phyloP scores from a whole-genome alignment of 2,888 invertebrate species.

The Heliconius charithonia region DNA sequence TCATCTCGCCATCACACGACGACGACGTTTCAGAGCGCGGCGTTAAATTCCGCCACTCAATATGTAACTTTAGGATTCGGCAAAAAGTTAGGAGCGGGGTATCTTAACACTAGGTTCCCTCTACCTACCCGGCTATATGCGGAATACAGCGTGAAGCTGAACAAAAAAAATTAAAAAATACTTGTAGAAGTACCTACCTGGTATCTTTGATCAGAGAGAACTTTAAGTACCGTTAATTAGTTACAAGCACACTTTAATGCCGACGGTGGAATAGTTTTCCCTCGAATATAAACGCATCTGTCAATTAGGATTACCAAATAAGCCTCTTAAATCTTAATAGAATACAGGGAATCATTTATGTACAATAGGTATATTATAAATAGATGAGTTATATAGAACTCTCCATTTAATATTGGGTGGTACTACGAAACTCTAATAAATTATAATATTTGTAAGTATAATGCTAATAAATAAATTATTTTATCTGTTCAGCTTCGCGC shows the following conservation, averaged over 20 bases:
- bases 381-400: neutral
- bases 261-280: slow-evolving; percentile 6
- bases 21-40: no score
- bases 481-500: no score
- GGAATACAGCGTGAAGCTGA: no score
- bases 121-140: neutral
- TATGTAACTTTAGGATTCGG: no score
- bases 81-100: no score
- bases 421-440: neutral
- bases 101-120: no score
- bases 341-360: neutral
- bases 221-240: neutral
- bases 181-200: neutral
- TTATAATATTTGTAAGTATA: no score
- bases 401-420: neutral
- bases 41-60: no score
- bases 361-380: neutral
- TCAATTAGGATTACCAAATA: slow-evolving; percentile 25
- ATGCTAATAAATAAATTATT: no score
- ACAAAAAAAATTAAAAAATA: neutral
- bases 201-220: no score
- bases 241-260: slow-evolving; percentile 19
- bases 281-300: slow-evolving; percentile 4
- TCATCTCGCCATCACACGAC: no score
- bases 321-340: slow-evolving; percentile 21